Evolutionary conservation across 2,113 vertebrate genomes (phyloP), one percentile per base, ranked within the genome.

Genomic region (Zeus faber): DNA sequence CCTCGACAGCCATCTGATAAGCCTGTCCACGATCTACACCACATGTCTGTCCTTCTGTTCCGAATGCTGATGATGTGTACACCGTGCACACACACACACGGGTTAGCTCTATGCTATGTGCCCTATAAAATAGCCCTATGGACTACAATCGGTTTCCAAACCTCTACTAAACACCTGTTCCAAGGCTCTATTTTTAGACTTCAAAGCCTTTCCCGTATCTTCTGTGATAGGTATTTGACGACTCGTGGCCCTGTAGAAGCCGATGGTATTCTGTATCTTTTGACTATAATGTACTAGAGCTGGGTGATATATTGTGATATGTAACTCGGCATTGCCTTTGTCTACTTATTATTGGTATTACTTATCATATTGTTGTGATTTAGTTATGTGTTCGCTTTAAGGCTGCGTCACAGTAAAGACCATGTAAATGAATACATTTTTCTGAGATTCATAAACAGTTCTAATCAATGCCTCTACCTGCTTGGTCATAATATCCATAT

Each of bases 11-110:
- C 44, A 9, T 40, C 40, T 44, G 39, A 55, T 29, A 33, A 31
- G 9, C 31, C 1, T 31, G 59, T 67, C 81, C 81, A 85, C 83
- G 85, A 84, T 84, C 81, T 72, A 44, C 65, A 49, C 74, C 81
- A 74, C 72, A 79, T 81, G 80, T 74, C 70, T 72, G 2, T 35
- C 63, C 75, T 72, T 72, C 76, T 81, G 78, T 70, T 78, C 50
- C 5, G 47, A 67, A 71, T 54, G 56, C 65, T 60, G 53, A n/a
- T n/a, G n/a, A 58, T 52, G 2, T 25, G 7, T 24, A 22, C 26
- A 11, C n/a, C n/a, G n/a, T 41, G 20, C 51, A 56, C 40, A 14
- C 52, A 6, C 47, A 6, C 41, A 24, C 18, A 44, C 39, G 9
- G 18, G 44, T 40, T 49, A 29, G 31, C 25, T 70, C 63, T 57